phyloP scores from a whole-genome alignment of 2,113 vertebrate genomes.

The Leucoraja erinaceus region DNA sequence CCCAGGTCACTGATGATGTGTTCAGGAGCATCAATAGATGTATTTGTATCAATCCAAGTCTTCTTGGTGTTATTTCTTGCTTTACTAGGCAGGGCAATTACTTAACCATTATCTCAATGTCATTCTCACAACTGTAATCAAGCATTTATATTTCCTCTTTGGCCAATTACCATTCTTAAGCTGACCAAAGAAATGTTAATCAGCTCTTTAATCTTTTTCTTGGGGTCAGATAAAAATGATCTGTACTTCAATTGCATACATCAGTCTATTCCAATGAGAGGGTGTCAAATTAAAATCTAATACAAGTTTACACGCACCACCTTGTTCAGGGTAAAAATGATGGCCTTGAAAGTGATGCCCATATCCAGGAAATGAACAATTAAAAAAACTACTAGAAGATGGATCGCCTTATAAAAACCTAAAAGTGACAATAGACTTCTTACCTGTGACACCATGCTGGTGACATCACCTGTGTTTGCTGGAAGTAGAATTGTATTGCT shows the following conservation, averaged over 20 bases:
- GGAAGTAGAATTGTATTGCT: slow-evolving; percentile 88
- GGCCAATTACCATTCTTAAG: not conserved
- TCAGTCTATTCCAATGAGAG: not conserved
- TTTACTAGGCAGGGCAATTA: not conserved
- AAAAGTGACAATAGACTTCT: slow-evolving; percentile 38
- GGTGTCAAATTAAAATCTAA: not conserved
- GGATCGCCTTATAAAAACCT: not conserved
- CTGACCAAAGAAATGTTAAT: not conserved
- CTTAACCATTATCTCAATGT: not conserved
- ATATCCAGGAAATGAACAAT: not conserved
- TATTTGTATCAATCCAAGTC: too few relatives aligned
- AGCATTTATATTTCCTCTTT: not conserved
- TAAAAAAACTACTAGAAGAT: not conserved
- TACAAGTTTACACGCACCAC: not conserved
- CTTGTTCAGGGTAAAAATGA: too few relatives aligned
- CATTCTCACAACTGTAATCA: slow-evolving; percentile 17
- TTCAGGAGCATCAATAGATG: too few relatives aligned
- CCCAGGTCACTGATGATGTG: too few relatives aligned
- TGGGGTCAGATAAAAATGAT: not conserved
- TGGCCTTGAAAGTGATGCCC: too few relatives aligned
- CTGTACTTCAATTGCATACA: not conserved
- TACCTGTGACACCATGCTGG: slow-evolving; percentile 90
- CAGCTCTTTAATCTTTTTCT: not conserved
- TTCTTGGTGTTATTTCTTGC: not conserved
- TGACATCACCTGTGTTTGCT: slow-evolving; percentile 72